Evolutionary conservation across 2,797 vertebrate species (phyloP).

Genomic region (Geotrypetes seraphini): DNA sequence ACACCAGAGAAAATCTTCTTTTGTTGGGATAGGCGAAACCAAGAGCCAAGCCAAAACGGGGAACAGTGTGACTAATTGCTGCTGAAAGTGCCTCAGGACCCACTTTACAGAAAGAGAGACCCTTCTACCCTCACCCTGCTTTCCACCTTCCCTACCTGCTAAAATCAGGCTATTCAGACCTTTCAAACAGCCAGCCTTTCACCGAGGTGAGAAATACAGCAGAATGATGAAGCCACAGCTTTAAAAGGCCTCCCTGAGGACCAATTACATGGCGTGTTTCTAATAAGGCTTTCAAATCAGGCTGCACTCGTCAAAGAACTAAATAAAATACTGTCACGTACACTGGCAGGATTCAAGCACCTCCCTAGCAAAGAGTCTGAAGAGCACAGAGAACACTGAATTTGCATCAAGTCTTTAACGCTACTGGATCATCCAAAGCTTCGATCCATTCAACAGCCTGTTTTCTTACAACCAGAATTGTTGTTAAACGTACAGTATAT

Average conservation of each 20-base stretch:
- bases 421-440: conserved; percentile 32
- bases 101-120: conserved; percentile 13
- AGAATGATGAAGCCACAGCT: not conserved
- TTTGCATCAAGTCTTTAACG: conserved; percentile 25
- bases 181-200: conserved; percentile 1
- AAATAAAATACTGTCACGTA: not conserved
- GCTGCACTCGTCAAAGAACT: not conserved
- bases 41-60: not conserved
- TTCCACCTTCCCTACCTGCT: conserved; percentile 11
- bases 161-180: conserved; percentile 4
- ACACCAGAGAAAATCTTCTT: conserved; percentile 10
- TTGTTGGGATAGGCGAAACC: conserved; percentile 6
- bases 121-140: not conserved
- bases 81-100: conserved; percentile 5
- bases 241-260: not conserved
- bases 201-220: not conserved
- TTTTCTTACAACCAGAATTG: too few species aligned
- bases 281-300: conserved; percentile 3
- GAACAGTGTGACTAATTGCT: conserved; percentile 18
- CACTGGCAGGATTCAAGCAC: conserved; percentile 1
- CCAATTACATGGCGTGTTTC: not conserved
- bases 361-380: conserved; percentile 8
- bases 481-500: too few species aligned
- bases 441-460: too few species aligned
- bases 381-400: conserved; percentile 24